These are phyloP conservation scores for Philaenus spumarius DNA, from an alignment of 1,140 invertebrate species.

Conservation along the genomic window DNA sequence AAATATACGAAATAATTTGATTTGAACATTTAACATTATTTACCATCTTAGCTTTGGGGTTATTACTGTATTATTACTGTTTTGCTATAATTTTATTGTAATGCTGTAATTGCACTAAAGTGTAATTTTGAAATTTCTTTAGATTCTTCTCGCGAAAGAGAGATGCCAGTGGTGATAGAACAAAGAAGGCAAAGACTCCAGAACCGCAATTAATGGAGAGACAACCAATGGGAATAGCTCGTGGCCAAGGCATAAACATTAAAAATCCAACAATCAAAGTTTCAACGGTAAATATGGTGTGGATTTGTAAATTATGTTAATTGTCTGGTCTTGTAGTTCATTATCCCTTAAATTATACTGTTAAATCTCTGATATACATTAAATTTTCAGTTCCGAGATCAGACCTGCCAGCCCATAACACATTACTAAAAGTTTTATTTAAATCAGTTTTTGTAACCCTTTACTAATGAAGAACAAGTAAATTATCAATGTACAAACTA, in stretches of 20 bases:
- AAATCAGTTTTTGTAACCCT: no score
- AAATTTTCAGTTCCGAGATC: not conserved
- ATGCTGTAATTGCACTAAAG: not conserved
- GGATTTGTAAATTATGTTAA: no score
- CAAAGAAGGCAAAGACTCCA: slow-evolving; percentile 63
- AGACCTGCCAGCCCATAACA: slow-evolving; percentile 19
- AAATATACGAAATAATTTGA: no score
- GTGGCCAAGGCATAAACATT: not conserved
- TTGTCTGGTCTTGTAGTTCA: no score
- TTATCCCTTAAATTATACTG: no score
- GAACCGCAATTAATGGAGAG: slow-evolving; percentile 42
- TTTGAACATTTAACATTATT: no score
- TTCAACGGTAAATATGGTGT: slow-evolving; percentile 39
- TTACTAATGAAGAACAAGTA: no score
- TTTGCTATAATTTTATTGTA: no score
- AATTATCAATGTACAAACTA: no score
- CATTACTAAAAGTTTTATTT: not conserved
- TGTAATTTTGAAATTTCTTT: slow-evolving; percentile 29
- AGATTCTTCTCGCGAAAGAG: slow-evolving; percentile 78
- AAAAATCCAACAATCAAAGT: slow-evolving; percentile 37
- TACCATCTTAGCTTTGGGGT: no score
- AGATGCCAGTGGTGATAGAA: slow-evolving; percentile 51
- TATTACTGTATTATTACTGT: no score
- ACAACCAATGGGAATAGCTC: not conserved
- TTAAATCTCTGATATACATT: no score